Conservation (phyloP, 2,888 invertebrate species). For the Nezara viridula region DNA sequence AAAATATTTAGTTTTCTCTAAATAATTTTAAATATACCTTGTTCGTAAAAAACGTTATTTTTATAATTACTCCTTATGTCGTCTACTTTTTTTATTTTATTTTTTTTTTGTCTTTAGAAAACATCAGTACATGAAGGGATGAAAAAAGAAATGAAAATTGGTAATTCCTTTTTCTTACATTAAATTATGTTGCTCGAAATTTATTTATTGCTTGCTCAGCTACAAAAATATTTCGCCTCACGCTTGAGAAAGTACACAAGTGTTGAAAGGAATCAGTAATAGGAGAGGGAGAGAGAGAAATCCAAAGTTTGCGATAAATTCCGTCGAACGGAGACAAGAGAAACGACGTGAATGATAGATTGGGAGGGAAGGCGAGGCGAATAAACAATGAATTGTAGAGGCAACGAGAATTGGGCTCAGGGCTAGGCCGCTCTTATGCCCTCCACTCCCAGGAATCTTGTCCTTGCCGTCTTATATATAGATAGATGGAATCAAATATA, state of each 20-base stretch:
- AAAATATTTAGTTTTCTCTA: too few species aligned
- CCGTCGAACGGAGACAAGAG: slow-evolving; percentile 10
- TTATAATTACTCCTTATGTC: too few species aligned
- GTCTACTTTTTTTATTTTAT: too few species aligned
- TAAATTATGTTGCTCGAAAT: neutral
- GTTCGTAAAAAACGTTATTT: too few species aligned
- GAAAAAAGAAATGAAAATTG: too few species aligned
- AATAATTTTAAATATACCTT: too few species aligned
- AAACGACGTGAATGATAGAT: slow-evolving; percentile 33
- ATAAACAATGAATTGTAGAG: slow-evolving; percentile 41
- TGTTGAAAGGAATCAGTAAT: slow-evolving; percentile 5
- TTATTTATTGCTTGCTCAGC: neutral
- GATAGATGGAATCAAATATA: neutral
- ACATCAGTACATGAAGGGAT: too few species aligned
- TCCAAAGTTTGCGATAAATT: slow-evolving; percentile 15
- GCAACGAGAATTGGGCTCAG: neutral
- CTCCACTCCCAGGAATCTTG: neutral
- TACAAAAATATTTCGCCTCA: neutral
- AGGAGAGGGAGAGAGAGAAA: neutral
- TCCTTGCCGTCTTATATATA: neutral
- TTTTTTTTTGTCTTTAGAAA: too few species aligned
- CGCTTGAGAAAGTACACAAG: neutral
- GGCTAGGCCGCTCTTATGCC: neutral
- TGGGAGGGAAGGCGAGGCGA: slow-evolving; percentile 15
- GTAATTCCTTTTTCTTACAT: too few species aligned